phyloP scores from a whole-genome alignment of 2,797 vertebrate species.

The Fratercula arctica region DNA sequence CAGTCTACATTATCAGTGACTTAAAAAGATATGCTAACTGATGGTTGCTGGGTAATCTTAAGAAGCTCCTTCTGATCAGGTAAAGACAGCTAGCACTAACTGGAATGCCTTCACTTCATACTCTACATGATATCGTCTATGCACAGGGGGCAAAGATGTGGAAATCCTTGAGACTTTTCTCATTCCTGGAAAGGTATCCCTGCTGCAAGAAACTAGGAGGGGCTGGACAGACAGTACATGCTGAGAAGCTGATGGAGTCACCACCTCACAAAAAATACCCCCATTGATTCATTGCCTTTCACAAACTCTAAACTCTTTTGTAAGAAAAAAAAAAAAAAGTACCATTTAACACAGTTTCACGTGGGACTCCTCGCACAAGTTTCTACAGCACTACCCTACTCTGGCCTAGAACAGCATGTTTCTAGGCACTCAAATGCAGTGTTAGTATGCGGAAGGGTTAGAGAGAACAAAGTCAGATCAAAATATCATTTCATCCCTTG shows the following conservation, averaged over 20 bases:
- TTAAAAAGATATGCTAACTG: not conserved
- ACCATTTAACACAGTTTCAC: not conserved
- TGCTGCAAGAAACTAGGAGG: not conserved
- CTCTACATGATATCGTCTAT: rapidly evolving
- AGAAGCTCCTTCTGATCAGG: not conserved
- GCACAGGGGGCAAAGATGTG: not conserved
- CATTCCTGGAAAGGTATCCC: not conserved
- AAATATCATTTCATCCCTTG: slow-evolving; percentile 27
- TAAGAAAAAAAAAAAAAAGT: not conserved
- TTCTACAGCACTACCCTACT: not conserved
- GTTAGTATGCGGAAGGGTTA: not conserved
- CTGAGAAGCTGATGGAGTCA: not conserved
- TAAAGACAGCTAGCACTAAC: not conserved
- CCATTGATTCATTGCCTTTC: not conserved
- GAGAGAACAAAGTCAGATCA: slow-evolving; percentile 33
- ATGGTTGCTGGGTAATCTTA: not conserved
- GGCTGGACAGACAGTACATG: not conserved
- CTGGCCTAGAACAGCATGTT: not conserved
- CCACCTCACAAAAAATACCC: not conserved
- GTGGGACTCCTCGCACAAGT: not conserved
- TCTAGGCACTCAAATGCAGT: not conserved
- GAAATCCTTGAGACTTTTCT: not conserved
- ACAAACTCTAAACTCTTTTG: not conserved
- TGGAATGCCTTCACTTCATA: not conserved
- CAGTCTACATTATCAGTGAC: not conserved